phyloP scores from a whole-genome alignment of 2,797 vertebrate genomes.

The Sebastes matsubarae region DNA sequence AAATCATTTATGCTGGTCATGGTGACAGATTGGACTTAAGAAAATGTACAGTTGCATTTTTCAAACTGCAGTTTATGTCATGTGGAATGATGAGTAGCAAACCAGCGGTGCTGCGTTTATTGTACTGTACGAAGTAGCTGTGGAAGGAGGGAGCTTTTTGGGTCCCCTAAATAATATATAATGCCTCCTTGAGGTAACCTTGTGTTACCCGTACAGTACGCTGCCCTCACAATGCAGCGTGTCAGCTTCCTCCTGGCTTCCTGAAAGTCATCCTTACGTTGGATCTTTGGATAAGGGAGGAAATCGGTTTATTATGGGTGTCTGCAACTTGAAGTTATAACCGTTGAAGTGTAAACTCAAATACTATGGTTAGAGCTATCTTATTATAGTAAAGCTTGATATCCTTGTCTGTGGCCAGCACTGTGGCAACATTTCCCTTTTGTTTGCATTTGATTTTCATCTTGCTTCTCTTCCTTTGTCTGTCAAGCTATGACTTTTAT shows the following conservation, averaged over 20 bases:
- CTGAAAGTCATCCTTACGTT: background rate
- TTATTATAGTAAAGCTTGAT: background rate
- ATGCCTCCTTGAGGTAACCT: constrained; percentile 12
- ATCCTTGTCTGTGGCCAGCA: background rate
- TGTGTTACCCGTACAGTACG: background rate
- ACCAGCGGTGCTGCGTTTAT: constrained; percentile 20
- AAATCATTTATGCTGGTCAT: background rate
- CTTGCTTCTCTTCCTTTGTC: constrained; percentile 11
- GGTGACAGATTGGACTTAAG: background rate
- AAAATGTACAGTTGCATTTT: constrained; percentile 7
- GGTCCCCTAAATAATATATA: constrained; percentile 53
- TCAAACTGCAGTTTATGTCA: constrained; percentile 20
- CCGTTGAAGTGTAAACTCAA: background rate
- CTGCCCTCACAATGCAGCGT: constrained; percentile 11
- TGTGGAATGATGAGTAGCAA: constrained; percentile 29
- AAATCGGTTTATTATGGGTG: background rate
- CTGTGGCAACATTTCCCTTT: background rate
- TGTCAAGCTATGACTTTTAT: background rate
- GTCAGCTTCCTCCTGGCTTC: background rate
- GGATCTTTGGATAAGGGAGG: background rate
- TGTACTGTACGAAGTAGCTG: constrained; percentile 30
- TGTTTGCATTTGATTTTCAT: background rate
- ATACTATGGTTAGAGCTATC: background rate
- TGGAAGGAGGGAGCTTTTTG: constrained; percentile 35
- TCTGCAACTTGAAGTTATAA: background rate